Evolutionary conservation across 1,140 invertebrate species (phyloP), one percentile per base, ranked within the genome.

Genomic region (Caenorhabditis brenneri): DNA sequence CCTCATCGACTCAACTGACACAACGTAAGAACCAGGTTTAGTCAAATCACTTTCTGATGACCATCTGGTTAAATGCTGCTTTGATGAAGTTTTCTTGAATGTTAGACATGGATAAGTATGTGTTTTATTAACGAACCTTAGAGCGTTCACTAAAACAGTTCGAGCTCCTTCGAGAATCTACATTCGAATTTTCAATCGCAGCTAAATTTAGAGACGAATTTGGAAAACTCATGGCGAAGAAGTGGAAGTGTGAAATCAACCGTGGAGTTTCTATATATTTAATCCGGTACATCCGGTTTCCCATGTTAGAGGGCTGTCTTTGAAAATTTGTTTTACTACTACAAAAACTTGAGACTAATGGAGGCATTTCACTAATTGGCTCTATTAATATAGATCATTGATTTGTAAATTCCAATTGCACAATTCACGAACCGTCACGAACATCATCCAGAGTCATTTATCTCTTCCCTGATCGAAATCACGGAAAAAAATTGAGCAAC

Each of bases 11-110:
- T 74, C 65, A 10, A 74, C 65, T 12, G 65, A 31, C 1, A 74
- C 36, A n/a, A 42, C 65, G 24, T 74, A 74, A 1, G 65, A 74
- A 15, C 65, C 42, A 22, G n/a, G 15, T 19, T 74, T 74, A 1
- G 65, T 74, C 10, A 74, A 42, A 42, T 74, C 65, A 42, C 36
- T 46, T 74, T 74, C 65, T 10, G 65, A 74, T 24, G 36, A 74
- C 65, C 65, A 74, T 46, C 29, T 74, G 9, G 36, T 74, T 39
- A 24, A 12, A 3, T 31, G 33, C 0, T n/a, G 27, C 15, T 42
- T 42, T 16, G 36, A 24, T 22, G 1, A 4, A 12, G 7, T 12
- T 42, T 22, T 42, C 65, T 65, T 3, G n/a, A 29, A 27, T 16
- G 24, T 60, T 3, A 24, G 9, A 55, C 24, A 19, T 24, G 9